Base-by-base conservation (phyloP, 2,113 vertebrate species). In the Pyxicephalus adspersus region DNA sequence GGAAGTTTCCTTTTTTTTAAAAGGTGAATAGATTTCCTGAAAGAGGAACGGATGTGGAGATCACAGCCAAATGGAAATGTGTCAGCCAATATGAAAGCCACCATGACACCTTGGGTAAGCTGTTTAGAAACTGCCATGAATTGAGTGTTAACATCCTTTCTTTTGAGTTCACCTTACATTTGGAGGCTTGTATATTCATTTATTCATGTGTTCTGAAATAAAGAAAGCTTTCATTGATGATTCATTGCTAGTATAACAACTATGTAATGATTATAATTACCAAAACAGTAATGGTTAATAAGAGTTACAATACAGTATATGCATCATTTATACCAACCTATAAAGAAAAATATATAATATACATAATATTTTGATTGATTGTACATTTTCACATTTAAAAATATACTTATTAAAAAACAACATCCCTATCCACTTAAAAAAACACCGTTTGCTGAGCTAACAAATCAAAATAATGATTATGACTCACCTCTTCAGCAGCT, bases 1-100 rank as follows among this genome's bases (percentile, higher is more conserved):
- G 54, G 70, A 73, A 73, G 70, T 73, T 57, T 25, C 70, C n/a
- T n/a, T n/a, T 22, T n/a, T 73, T 31, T 54, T 31, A 26, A 50
- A n/a, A 31, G 29, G 19, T 72, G 70, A 73, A 73, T 22, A 29
- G 70, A 7, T 34, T 73, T 29, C 7, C 68, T 54, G 18, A 73
- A 73, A 73, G 52, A 57, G 13, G 51, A 71, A 29, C 55, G 70
- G 70, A 73, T 73, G 70, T 57, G 51, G 20, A 29, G 16, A 22
- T 73, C 31, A 57, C 70, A 31, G 70, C 70, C 70, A 73, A 58
- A 22, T 58, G 70, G 22, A 8, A 58, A 57, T 31, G 3, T 70
- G 26, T 19, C 38, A 54, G 70, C 54, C 70, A 58, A 8, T 31
- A 19, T 55, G 26, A 25, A 70, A 25, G 25, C 20, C 51, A 20